phyloP scores from a whole-genome alignment of 2,113 vertebrate species.

The Anoplopoma fimbria region DNA sequence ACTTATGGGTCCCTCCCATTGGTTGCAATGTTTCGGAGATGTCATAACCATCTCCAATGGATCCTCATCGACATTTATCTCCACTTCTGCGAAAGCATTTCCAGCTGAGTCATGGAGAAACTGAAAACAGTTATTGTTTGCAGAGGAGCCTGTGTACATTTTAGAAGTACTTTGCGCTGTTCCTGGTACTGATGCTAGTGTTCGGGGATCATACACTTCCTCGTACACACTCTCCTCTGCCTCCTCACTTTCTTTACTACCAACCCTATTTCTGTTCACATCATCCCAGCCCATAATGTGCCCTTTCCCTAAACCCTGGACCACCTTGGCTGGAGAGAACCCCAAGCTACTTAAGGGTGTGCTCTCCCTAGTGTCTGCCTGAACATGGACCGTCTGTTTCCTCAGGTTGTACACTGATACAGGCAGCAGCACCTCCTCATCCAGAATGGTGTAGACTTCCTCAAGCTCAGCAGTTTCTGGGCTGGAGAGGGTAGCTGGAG shows the following conservation, averaged over 20 bases:
- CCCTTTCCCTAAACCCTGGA: constrained; percentile 41
- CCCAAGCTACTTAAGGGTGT: constrained; percentile 49
- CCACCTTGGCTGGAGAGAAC: constrained; percentile 65
- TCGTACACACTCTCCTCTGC: constrained; percentile 75
- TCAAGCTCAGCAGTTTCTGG: constrained; percentile 85
- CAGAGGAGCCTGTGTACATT: constrained; percentile 40
- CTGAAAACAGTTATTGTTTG: constrained; percentile 64
- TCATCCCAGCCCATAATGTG: constrained; percentile 32
- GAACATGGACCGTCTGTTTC: constrained; percentile 61
- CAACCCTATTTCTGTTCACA: constrained; percentile 23
- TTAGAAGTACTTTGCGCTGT: constrained; percentile 39
- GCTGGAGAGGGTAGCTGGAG: constrained; percentile 72
- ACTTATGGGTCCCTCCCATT: constrained; percentile 59
- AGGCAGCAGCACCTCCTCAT: constrained; percentile 83
- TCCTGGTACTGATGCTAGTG: constrained; percentile 12
- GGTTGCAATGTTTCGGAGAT: constrained; percentile 22
- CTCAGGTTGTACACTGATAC: constrained; percentile 73
- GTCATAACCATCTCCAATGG: constrained; percentile 78
- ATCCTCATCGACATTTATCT: constrained; percentile 85
- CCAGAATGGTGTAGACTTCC: constrained; percentile 80
- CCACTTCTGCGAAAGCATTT: constrained; percentile 87
- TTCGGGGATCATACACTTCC: constrained; percentile 66
- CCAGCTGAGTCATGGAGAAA: constrained; percentile 77
- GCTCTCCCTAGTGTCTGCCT: constrained; percentile 40
- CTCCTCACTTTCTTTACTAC: constrained; percentile 49